Evolutionary conservation across 1,140 invertebrate species (phyloP), one percentile per base, ranked within the genome.

Genomic region (Metopolophium dirhodum): DNA sequence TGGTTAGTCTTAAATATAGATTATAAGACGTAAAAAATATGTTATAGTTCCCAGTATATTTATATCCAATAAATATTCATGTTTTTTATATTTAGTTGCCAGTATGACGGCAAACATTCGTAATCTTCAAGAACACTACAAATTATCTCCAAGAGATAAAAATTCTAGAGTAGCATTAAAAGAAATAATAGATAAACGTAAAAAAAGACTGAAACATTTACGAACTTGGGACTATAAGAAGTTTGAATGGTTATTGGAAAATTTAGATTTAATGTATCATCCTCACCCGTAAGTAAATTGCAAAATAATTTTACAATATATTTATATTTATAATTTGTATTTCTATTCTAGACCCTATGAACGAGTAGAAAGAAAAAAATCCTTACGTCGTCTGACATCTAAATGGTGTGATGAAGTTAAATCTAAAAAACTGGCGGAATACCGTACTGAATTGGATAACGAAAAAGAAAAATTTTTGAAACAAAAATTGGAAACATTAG

Each of bases 161-260:
- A 94, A 94, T 93, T 94, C 95, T 7, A 97, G 96, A 95, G 95
- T 95, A 14, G 94, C 94, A 54, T 95, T 97, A 45, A 97, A 97
- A 94, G 97, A 97, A 95, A 94, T 97, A 7, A 98, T 98, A 90
- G 97, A 97, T 45, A 97, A 96, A 94, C 96, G 98, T 88, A 97
- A 97, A 94, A 97, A 97, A 94, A 95, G 96, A 54, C 95, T 99
- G 8, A 97, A 96, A 94, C 95, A 95, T 93, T 95, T 98, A 41
- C 95, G 98, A 54, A 95, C 95, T 68, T 96, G 96, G 95, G 98
- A 99, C 95, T 98, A 98, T 95, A 97, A 97, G 94, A 96, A 97
- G 87, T 99, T 98, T 95, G 97, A 98, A 95, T 98, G 97, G 97
- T 94, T 98, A n/a, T 94, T 98, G 20, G 97, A 98, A 94, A 96